phyloP scores from a whole-genome alignment of 2,888 invertebrate genomes.

The Coelinius sp. region DNA sequence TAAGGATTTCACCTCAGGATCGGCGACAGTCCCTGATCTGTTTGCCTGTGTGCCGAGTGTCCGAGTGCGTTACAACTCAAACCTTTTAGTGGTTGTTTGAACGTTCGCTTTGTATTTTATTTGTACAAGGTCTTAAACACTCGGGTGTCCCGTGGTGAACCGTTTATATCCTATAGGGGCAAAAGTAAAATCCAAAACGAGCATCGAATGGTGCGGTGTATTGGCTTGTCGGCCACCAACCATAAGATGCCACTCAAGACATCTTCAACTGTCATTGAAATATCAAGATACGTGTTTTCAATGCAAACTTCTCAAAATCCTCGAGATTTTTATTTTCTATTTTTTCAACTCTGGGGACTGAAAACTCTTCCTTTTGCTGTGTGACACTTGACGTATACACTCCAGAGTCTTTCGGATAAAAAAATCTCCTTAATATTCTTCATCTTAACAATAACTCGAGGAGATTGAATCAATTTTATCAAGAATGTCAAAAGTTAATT shows the following conservation, averaged over 20 bases:
- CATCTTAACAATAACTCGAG: too few relatives aligned
- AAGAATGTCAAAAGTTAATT: too few relatives aligned
- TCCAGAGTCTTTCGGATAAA: neutral
- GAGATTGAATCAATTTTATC: too few relatives aligned
- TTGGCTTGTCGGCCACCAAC: slow-evolving; percentile 10
- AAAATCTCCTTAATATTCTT: too few relatives aligned
- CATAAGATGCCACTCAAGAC: slow-evolving; percentile 19
- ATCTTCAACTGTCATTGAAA: slow-evolving; percentile 26
- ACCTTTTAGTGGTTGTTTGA: slow-evolving; percentile 70
- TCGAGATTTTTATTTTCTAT: slow-evolving; percentile 15
- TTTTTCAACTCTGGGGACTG: neutral
- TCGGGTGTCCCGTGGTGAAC: slow-evolving; percentile 51
- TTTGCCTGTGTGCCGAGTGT: slow-evolving; percentile 64
- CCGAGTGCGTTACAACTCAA: slow-evolving; percentile 69
- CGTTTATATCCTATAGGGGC: slow-evolving; percentile 22
- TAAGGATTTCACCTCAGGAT: slow-evolving; percentile 41
- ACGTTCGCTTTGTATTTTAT: slow-evolving; percentile 66
- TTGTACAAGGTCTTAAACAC: slow-evolving; percentile 70
- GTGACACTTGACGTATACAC: neutral
- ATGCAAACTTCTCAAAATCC: slow-evolving; percentile 25
- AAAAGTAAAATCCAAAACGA: slow-evolving; percentile 7
- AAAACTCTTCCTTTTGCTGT: neutral
- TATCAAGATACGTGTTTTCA: slow-evolving; percentile 23
- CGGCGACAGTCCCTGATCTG: slow-evolving; percentile 61
- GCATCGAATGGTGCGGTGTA: neutral